Evolutionary conservation across 2,113 vertebrate genomes (phyloP), one percentile per base, ranked within the genome.

Genomic region (Syrmaticus mikado): DNA sequence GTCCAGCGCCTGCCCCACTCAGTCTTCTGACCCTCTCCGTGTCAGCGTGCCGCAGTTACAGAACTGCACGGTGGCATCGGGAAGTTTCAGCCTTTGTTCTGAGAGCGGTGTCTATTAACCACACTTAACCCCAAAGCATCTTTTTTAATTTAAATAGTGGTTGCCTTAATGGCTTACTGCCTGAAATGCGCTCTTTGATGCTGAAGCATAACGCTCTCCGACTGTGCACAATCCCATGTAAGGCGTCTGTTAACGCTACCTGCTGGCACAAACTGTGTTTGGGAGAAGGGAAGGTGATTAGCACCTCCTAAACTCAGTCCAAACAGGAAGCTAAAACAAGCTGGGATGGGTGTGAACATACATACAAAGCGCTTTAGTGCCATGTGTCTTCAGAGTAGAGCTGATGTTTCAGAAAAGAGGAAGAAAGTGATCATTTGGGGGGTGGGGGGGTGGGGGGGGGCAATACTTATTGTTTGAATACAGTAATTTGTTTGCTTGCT

Each of bases 201-300:
- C 85, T 87, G 73, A 85, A 65, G 66, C 92, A 91, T 86, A 93
- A 91, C 4, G 6, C 55, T 83, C 90, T 92, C 92, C 96, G 96
- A 61, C 81, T 53, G 62, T 61, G 79, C 94, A 84, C 88, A 94
- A 66, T 91, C 86, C 86, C 88, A 91, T 77, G 64, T 17, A 67
- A 70, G 91, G 78, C 53, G 36, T 57, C 77, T 53, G 53, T 30
- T 92, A 89, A 90, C 70, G 73, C 80, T 91, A 24, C 2, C 1
- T 76, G 64, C 86, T 66, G 89, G 92, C 76, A 87, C 46, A 88
- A 81, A 79, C 87, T 53, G 3, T 81, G 2, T 70, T 82, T 87
- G 88, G 83, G 89, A 93, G 87, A 87, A 7, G 41, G 91, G 93
- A 91, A 92, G 82, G 94, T 95, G 93, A 96, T 96, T 90, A 97